A percentile compares a stretch with the other conserved stretches of the same genome.
Conservation (phyloP, 2,113 vertebrate species). For the Numida meleagris region DNA sequence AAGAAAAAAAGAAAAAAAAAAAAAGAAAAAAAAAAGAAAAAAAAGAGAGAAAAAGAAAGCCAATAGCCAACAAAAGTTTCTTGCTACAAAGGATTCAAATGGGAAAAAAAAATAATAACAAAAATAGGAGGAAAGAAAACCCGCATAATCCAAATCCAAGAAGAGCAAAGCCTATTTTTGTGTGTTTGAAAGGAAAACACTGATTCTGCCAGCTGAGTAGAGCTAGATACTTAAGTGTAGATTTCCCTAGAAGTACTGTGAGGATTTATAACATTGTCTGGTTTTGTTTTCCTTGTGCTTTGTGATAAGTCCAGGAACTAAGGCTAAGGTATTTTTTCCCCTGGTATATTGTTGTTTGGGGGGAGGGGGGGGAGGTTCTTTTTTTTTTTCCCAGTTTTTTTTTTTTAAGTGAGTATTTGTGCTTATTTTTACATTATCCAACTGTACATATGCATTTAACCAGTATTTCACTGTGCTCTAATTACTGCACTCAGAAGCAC, state of each 20-base stretch:
- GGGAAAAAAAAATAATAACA: background rate
- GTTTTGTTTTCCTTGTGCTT: conserved; percentile 70
- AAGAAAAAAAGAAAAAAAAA: background rate
- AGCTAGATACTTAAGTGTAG: conserved; percentile 64
- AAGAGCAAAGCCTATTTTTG: conserved; percentile 62
- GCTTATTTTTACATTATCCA: conserved; percentile 74
- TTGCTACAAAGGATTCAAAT: conserved; percentile 61
- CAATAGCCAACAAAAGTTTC: conserved; percentile 38
- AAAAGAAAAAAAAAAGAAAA: background rate
- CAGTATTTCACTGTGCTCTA: conserved; percentile 89
- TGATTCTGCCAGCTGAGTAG: conserved; percentile 64
- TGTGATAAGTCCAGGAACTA: conserved; percentile 71
- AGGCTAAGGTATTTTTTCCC: conserved; percentile 26
- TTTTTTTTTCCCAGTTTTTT: conserved; percentile 53
- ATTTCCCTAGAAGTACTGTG: conserved; percentile 68
- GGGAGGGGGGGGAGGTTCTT: background rate
- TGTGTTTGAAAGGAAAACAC: conserved; percentile 71
- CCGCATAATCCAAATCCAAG: conserved; percentile 58
- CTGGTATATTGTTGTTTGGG: conserved; percentile 25
- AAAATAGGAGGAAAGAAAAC: conserved; percentile 9
- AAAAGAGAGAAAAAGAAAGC: background rate
- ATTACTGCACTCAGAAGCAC: conserved; percentile 87
- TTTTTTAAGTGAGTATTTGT: conserved; percentile 67
- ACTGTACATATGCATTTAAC: conserved; percentile 80
- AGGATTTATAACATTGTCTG: conserved; percentile 65